phyloP scores from a whole-genome alignment of 2,888 invertebrate species.

The Oscheius sp. region DNA sequence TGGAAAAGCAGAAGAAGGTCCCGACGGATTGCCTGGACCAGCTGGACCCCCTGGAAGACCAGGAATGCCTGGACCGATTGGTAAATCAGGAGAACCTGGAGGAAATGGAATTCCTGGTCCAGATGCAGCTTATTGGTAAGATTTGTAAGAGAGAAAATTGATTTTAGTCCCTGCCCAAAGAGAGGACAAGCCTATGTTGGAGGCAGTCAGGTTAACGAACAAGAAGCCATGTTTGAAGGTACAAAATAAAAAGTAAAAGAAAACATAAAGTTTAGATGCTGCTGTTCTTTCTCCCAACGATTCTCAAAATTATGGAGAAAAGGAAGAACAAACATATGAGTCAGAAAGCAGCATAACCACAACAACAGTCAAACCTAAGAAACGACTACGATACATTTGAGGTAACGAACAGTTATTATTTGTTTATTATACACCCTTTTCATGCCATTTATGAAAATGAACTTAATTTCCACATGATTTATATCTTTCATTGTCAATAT shows the following conservation, averaged over 20 bases:
- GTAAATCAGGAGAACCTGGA: conserved; percentile 48
- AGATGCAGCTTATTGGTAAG: conserved; percentile 43
- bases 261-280: not conserved
- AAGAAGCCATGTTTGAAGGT: not conserved
- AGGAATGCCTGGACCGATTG: conserved; percentile 52
- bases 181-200: conserved; percentile 34
- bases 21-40: conserved; percentile 55
- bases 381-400: conserved; percentile 23
- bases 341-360: not conserved
- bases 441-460: too few species aligned
- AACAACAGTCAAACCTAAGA: conserved; percentile 12
- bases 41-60: conserved; percentile 49
- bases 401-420: too few species aligned
- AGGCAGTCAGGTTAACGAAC: not conserved
- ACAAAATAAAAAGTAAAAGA: not conserved
- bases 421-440: too few species aligned
- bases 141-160: not conserved
- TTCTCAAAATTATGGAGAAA: not conserved
- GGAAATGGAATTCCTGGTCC: conserved; percentile 43
- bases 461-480: too few species aligned
- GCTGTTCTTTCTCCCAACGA: conserved; percentile 7
- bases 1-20: conserved; percentile 58
- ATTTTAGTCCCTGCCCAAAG: conserved; percentile 41
- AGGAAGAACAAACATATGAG: conserved; percentile 20
- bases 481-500: too few species aligned